Evolutionary conservation across 2,113 vertebrate genomes (phyloP), one percentile per base, ranked within the genome.

Genomic region (Elgaria multicarinata): DNA sequence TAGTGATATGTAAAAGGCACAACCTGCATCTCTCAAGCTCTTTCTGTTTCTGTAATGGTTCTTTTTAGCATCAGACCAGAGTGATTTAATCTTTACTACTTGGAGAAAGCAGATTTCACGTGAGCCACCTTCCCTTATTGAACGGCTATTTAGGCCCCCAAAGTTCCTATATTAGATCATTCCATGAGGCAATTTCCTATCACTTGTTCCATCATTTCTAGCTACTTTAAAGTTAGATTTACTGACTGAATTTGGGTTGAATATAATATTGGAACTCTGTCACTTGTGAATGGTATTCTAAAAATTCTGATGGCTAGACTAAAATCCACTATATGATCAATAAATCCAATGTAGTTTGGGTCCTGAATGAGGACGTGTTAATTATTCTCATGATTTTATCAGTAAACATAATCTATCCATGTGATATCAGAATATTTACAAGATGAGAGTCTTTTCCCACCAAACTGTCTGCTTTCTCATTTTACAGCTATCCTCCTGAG

Each of bases 51-150:
- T 86, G 50, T 42, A 75, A 86, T 36, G 92, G 55, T 93, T 79
- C 92, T 89, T 90, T 91, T 93, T 94, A 62, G 90, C 92, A 93
- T 93, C 93, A 90, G 92, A 94, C 93, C 1, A 95, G 91, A 93
- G 39, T 26, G 36, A 42, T 39, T 53, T 55, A 86, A 36, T 75
- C 69, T 86, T 74, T 86, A 75, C 46, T 75, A 64, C 39, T 33
- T 77, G 72, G 14, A 62, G 39, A 77, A 76, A 77, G 53, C 31
- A 44, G 26, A 14, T 33, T 76, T 62, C 55, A 64, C 55, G 39
- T 39, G 16, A 62, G 16, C 55, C 26, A 39, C 31, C 55, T 86
- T 86, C 55, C 8, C 72, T 24, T 42, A 12, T 64, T 82, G 76
- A 86, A 86, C 16, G 76, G 55, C 39, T 42, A 62, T 76, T 86